Base-by-base conservation (phyloP, 92 coral and sea anemone species). In the Zoanthus gigantus region DNA sequence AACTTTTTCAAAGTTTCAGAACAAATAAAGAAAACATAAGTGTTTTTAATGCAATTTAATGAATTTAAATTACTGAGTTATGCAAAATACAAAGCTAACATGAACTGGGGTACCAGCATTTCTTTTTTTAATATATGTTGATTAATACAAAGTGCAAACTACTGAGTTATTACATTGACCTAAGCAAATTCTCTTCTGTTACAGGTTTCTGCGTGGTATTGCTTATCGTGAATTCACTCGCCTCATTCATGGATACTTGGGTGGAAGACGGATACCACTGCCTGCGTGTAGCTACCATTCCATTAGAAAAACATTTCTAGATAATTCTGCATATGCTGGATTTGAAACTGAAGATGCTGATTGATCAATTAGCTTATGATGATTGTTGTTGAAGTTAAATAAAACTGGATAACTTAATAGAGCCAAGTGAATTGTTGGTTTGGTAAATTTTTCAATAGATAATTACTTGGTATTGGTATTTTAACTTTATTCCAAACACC, bases 161-260 rank as follows among this genome's bases (percentile, higher is more conserved):
- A 54, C 61, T 54, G 61, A 54, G 61, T 54, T 54, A 54, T 54
- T 54, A 3, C 14, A 54, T 54, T 54, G 61, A 54, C 61, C 61
- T 54, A 54, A 54, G 61, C 61, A 54, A 54, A 54, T 54, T 44
- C 29, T 44, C 16, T 71, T 71, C 28, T 30, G 71, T 46, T 47
- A n/a, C 83, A 91, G 91, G 82, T 91, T 89, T 60, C 83, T 90
- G 29, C 89, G 89, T 52, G 57, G 89, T 72, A 79, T 88, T 76
- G 79, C 92, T 11, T 91, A 91, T 67, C 88, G 89, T 6, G 90
- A 91, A 83, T 88, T 83, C 53, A 88, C 91, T 44, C 87, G 67
- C 76, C 88, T 91, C 34, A 77, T 88, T 30, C 85, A 91, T 63
- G 94, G 94, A 31, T 83, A 83, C 83, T 68, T 91, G 84, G 92